A percentile compares a stretch with the other conserved stretches of the same genome.
Conservation (phyloP, 64 coral and sea anemone genomes). For the Pachyseris speciosa region DNA sequence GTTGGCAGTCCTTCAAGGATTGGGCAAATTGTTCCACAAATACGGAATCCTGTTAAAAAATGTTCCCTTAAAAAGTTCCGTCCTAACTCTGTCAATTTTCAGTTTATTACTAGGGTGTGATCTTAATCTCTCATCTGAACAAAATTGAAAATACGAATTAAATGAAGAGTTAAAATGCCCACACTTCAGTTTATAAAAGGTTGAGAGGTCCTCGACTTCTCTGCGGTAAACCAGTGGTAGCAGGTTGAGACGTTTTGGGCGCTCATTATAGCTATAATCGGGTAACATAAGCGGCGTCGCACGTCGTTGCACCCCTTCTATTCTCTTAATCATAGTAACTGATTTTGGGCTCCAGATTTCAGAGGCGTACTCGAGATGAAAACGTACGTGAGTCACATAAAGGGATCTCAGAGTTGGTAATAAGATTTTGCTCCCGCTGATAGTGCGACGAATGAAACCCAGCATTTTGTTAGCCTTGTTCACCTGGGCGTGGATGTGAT, state of each 20-base stretch:
- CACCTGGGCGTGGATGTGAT: slow-evolving; percentile 44
- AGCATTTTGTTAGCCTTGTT: slow-evolving; percentile 65
- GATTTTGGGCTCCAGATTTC: slow-evolving; percentile 52
- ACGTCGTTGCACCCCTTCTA: slow-evolving; percentile 65
- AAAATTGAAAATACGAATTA: slow-evolving; percentile 30
- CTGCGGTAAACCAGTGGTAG: slow-evolving; percentile 53
- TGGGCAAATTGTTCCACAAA: slow-evolving; percentile 31
- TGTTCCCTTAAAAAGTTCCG: slow-evolving; percentile 49
- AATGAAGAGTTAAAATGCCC: slow-evolving; percentile 25
- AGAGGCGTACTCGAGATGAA: slow-evolving; percentile 57
- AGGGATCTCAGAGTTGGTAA: slow-evolving; percentile 47
- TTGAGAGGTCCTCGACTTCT: slow-evolving; percentile 47
- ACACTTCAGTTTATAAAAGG: slow-evolving; percentile 47
- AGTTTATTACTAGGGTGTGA: slow-evolving; percentile 35
- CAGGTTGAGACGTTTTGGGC: slow-evolving; percentile 36
- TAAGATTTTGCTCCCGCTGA: slow-evolving; percentile 11
- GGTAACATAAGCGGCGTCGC: slow-evolving; percentile 45
- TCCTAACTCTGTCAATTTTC: slow-evolving; percentile 6
- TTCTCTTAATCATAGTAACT: slow-evolving; percentile 18
- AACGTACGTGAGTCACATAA: slow-evolving; percentile 56
- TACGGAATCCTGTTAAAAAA: slow-evolving; percentile 42
- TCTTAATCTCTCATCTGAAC: slow-evolving; percentile 6
- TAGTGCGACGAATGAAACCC: slow-evolving; percentile 53
- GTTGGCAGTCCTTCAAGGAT: background rate
- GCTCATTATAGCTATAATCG: slow-evolving; percentile 37